Base-by-base conservation (phyloP, 2,888 invertebrate genomes). In the Enchytraeus crypticus region DNA sequence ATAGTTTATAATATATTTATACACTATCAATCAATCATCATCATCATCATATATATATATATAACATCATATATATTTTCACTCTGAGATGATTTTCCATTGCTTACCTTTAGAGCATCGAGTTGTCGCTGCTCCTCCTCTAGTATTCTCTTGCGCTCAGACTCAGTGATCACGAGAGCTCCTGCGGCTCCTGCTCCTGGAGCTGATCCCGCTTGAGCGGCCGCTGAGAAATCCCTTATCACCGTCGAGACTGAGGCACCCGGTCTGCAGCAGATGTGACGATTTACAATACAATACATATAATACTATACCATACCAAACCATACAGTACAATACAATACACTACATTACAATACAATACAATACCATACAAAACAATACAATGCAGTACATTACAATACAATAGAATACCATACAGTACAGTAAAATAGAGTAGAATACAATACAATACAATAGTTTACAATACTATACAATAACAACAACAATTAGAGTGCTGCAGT, bases 91-190 rank as follows among this genome's bases (percentile, higher is more conserved):
- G n/a, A n/a, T n/a, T n/a, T n/a, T n/a, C n/a, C n/a, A n/a, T n/a
- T n/a, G n/a, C n/a, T n/a, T 66, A 77, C 95, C 87, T 92, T 95
- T 79, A 92, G 90, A 80, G 91, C 90, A 80, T 90, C 92, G 85
- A 97, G 88, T 59, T 90, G 90, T 29, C 91, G 92, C 79, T 93
- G 92, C 78, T 97, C 97, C 77, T 97, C 95, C 32, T 95, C 95
- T 63, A 97, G 81, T 45, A 88, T 90, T 79, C 90, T 88, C 72
- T 88, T 86, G 74, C 87, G 86, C 62, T 92, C 83, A 59, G 86
- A 86, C 75, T 93, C 93, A 75, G 91, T 91, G 64, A 92, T 71
- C 5, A 46, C 46, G n/a, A 57, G 30, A 3, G 45, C 45, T n/a
- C 57, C 57, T 14, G 27, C 23, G 18, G 46, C 23, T 1, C 57